A percentile compares a stretch with the other conserved stretches of the same genome.
Evolutionary conservation across 2,888 invertebrate species (phyloP).

Genomic region (Leptinotarsa juncta): DNA sequence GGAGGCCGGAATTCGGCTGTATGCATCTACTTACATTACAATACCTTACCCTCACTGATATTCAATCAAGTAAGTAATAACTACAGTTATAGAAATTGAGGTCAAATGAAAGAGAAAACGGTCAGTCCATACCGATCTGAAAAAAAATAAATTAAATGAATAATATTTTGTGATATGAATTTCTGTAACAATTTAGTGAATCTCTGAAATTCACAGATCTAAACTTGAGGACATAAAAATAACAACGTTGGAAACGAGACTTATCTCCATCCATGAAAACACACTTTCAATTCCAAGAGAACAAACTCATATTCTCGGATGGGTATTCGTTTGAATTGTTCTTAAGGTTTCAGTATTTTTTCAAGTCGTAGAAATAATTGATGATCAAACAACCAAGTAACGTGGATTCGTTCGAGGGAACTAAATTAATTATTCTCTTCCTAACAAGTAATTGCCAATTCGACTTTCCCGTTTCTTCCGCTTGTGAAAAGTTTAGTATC

Average conservation of each 20-base stretch:
- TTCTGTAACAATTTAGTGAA: too few species aligned
- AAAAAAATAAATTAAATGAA: too few species aligned
- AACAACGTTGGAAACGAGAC: not conserved
- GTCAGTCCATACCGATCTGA: too few species aligned
- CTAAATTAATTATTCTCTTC: conserved; percentile 24
- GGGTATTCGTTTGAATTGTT: not conserved
- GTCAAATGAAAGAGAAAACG: too few species aligned
- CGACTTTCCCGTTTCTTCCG: conserved; percentile 15
- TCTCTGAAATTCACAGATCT: too few species aligned
- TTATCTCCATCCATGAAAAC: not conserved
- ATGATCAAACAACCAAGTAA: conserved; percentile 23
- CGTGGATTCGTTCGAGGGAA: conserved; percentile 14
- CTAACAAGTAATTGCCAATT: conserved; percentile 22
- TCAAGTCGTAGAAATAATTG: conserved; percentile 19
- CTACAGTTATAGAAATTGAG: too few species aligned
- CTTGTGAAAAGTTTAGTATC: conserved; percentile 16
- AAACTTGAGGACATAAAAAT: not conserved
- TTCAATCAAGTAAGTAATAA: too few species aligned
- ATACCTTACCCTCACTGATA: too few species aligned
- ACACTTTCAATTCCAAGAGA: not conserved
- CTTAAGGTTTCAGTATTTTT: not conserved
- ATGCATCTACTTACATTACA: too few species aligned
- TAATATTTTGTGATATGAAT: too few species aligned
- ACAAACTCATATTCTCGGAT: not conserved
- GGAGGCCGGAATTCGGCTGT: too few species aligned